A percentile compares a stretch with the other conserved stretches of the same genome.
Evolutionary conservation across 2,797 vertebrate species (phyloP).

Genomic region (Antennarius maculatus): DNA sequence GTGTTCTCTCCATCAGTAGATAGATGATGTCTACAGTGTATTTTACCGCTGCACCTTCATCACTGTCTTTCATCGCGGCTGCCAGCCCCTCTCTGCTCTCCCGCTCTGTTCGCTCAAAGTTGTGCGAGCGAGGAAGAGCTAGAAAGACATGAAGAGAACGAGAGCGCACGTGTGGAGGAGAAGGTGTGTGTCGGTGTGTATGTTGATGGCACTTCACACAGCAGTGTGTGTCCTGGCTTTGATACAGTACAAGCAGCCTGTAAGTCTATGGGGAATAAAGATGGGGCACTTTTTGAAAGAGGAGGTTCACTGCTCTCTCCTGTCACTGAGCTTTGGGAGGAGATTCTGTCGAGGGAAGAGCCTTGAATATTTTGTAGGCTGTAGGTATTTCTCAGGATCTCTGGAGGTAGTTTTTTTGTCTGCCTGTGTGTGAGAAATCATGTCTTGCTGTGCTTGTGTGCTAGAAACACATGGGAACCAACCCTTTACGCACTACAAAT

Average conservation of each 20-base stretch:
- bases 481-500: conserved; percentile 61
- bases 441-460: conserved; percentile 50
- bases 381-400: conserved; percentile 58
- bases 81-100: conserved; percentile 45
- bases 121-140: conserved; percentile 28
- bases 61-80: conserved; percentile 66
- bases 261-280: conserved; percentile 59
- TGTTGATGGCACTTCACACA: conserved; percentile 73
- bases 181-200: conserved; percentile 51
- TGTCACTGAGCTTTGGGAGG: conserved; percentile 65
- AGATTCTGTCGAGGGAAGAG: conserved; percentile 65
- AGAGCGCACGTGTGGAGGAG: conserved; percentile 35
- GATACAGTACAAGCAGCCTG: conserved; percentile 54
- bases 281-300: conserved; percentile 56
- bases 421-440: conserved; percentile 43
- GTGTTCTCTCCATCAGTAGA: conserved; percentile 59
- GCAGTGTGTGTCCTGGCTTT: conserved; percentile 68
- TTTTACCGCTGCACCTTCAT: conserved; percentile 67
- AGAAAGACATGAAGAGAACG: conserved; percentile 53
- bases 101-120: conserved; percentile 61
- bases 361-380: conserved; percentile 59
- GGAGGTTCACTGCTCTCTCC: conserved; percentile 59
- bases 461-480: conserved; percentile 47
- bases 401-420: conserved; percentile 49
- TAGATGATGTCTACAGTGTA: conserved; percentile 59